phyloP scores from a whole-genome alignment of 2,888 invertebrate genomes.

The Acanthosepion lycidas region DNA sequence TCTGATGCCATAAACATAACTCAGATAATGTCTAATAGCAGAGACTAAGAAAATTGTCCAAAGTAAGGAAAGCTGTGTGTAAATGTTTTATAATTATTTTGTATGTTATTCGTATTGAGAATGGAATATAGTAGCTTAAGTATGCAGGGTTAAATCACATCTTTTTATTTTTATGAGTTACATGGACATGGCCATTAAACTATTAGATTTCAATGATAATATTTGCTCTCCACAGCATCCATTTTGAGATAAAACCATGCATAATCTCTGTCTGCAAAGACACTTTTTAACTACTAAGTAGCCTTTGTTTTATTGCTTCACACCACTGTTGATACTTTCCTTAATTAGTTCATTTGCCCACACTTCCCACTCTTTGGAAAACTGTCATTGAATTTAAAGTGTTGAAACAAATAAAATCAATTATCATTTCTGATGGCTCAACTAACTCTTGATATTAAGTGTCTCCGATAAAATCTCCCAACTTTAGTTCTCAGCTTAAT shows the following conservation, averaged over 20 bases:
- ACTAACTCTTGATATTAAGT: not conserved
- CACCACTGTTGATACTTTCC: not conserved
- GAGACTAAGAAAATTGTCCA: no score
- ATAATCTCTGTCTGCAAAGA: not conserved
- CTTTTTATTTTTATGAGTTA: no score
- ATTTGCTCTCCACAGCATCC: no score
- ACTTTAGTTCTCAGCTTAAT: not conserved
- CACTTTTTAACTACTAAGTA: not conserved
- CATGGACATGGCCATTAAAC: no score
- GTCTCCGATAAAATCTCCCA: not conserved
- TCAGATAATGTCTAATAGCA: no score
- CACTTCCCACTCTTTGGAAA: not conserved
- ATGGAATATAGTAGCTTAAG: no score
- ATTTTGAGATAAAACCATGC: not conserved
- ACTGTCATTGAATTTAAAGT: not conserved
- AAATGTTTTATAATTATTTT: no score
- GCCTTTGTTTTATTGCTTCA: not conserved
- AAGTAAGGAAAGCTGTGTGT: no score
- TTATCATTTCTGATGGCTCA: not conserved
- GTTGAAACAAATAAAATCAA: not conserved
- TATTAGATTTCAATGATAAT: no score
- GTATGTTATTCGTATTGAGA: no score
- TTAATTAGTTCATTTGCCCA: not conserved
- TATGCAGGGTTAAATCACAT: no score
- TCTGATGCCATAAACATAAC: no score